These are phyloP conservation scores for Phataginus tricuspis DNA, from an alignment of 2,797 vertebrate species.

Conservation along the genomic window DNA sequence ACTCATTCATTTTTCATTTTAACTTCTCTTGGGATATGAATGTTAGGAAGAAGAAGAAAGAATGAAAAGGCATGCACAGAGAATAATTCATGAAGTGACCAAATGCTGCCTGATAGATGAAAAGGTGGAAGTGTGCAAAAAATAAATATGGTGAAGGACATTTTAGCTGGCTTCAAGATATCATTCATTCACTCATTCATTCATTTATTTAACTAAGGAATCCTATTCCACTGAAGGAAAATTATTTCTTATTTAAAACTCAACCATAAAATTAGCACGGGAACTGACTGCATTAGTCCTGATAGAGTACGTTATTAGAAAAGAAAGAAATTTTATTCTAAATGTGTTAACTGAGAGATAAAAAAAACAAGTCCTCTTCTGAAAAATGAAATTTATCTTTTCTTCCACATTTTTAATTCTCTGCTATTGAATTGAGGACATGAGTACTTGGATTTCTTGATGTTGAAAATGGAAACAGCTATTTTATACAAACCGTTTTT, in stretches of 20 bases:
- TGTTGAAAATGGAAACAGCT: background rate
- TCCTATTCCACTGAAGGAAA: background rate
- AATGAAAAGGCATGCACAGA: conserved; percentile 51
- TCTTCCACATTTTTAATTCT: conserved; percentile 17
- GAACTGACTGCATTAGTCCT: background rate
- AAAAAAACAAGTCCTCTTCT: conserved; percentile 30
- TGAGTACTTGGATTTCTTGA: background rate
- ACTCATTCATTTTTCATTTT: conserved; percentile 72
- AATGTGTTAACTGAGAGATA: background rate
- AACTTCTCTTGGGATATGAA: conserved; percentile 50
- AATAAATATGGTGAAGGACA: background rate
- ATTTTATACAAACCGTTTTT: background rate
- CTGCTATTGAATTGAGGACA: background rate
- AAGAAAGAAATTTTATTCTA: conserved; percentile 17
- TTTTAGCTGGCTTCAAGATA: background rate
- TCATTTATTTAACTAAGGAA: conserved; percentile 25
- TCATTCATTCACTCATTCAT: background rate
- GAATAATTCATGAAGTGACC: conserved; percentile 70
- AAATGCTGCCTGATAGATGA: conserved; percentile 55
- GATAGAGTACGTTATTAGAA: background rate
- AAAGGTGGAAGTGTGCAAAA: conserved; percentile 33
- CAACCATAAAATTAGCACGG: conserved; percentile 23
- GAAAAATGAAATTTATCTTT: conserved; percentile 22
- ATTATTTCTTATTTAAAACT: conserved; percentile 24
- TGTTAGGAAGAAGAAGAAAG: conserved; percentile 56